These are phyloP conservation scores for Corvus cornix DNA, from an alignment of 2,113 vertebrate species.

Conservation along the genomic window DNA sequence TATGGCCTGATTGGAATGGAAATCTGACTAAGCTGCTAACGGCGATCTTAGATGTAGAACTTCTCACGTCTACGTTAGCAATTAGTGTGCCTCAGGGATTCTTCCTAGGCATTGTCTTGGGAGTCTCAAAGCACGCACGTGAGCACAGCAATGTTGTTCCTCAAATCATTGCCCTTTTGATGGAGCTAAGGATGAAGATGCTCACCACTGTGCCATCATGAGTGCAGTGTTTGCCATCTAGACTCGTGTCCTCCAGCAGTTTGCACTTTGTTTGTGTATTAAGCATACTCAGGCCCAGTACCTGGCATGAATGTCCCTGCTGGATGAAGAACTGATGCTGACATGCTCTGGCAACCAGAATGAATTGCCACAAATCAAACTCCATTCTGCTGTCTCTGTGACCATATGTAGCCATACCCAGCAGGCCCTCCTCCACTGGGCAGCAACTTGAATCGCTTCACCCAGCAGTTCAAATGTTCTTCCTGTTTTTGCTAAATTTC, in stretches of 20 bases:
- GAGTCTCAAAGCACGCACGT: rapidly evolving
- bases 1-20: not conserved
- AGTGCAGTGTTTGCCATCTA: not conserved
- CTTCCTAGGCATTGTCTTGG: not conserved
- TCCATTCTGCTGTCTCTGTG: not conserved
- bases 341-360: not conserved
- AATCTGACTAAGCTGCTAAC: not conserved
- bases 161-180: not conserved
- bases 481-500: not conserved
- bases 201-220: not conserved
- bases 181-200: not conserved
- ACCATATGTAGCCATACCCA: not conserved
- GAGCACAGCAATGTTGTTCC: not conserved
- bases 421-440: rapidly evolving
- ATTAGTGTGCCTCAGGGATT: not conserved
- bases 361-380: not conserved
- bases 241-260: not conserved
- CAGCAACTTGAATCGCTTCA: not conserved
- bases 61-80: not conserved
- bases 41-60: not conserved
- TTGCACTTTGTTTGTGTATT: not conserved
- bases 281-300: not conserved
- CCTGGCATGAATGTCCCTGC: not conserved
- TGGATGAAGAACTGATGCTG: not conserved
- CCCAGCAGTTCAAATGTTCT: not conserved